Base-by-base conservation (phyloP, 2,113 vertebrate species). In the Carettochelys insculpta region DNA sequence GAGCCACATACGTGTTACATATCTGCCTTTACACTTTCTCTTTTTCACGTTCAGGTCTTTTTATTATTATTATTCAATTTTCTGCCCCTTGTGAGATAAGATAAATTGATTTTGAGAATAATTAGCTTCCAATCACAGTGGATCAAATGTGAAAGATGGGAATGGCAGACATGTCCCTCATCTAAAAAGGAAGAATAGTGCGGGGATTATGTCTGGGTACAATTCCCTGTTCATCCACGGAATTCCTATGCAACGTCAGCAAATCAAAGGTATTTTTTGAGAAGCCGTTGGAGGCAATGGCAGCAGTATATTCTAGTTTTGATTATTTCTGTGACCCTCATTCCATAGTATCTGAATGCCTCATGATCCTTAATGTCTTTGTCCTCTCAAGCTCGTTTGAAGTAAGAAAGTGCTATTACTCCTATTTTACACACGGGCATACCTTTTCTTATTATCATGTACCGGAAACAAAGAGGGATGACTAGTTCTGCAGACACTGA, bases 401-500 rank as follows among this genome's bases (percentile, higher is more conserved):
- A n/a, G n/a, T n/a, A n/a, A n/a, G n/a, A n/a, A n/a, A n/a, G n/a
- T n/a, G n/a, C n/a, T n/a, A n/a, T n/a, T n/a, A n/a, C n/a, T n/a
- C n/a, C n/a, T n/a, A n/a, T n/a, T n/a, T n/a, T n/a, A n/a, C n/a
- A n/a, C n/a, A n/a, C n/a, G n/a, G n/a, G n/a, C n/a, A n/a, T n/a
- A 88, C 73, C 16, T 24, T 94, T 53, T 85, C 80, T 43, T 11
- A 85, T 61, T 51, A 82, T n/a, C 38, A 1, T 0, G 6, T 34
- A 34, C 47, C 41, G 0, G 34, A 90, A 91, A 48, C 1, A 5
- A 71, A 80, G 52, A 25, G 20, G 43, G 51, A 90, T n/a, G 76
- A 86, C 90, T 61, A 58, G 80, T 51, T 94, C 75, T 94, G 86
- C 13, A 51, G 7, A 48, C 53, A 91, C 78, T 34, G 58, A 79